phyloP scores from a whole-genome alignment of 2,113 vertebrate genomes.

The Atractosteus spatula region DNA sequence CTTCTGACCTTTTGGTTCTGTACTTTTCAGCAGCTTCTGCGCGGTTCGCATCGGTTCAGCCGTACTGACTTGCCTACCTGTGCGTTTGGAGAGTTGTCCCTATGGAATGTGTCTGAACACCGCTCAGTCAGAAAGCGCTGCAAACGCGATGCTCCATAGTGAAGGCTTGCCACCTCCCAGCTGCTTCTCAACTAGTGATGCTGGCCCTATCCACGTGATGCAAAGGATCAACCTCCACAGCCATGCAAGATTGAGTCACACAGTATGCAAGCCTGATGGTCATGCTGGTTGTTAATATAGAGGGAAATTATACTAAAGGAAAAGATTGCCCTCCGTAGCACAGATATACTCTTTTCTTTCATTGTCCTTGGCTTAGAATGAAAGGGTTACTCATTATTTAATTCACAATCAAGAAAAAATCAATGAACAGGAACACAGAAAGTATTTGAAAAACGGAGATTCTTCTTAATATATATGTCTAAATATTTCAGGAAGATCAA shows the following conservation, averaged over 20 bases:
- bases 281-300: too few species aligned
- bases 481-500: too few species aligned
- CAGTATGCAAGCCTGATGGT: slow-evolving; percentile 1
- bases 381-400: too few species aligned
- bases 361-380: too few species aligned
- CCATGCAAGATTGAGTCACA: background rate
- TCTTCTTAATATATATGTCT: too few species aligned
- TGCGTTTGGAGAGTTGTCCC: slow-evolving; percentile 26
- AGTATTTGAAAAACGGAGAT: too few species aligned
- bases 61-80: slow-evolving; percentile 42
- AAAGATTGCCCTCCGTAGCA: too few species aligned
- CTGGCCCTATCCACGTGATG: slow-evolving; percentile 46
- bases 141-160: slow-evolving; percentile 14
- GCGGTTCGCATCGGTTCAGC: background rate
- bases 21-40: background rate
- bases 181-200: slow-evolving; percentile 41
- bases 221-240: slow-evolving; percentile 36
- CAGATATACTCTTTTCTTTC: too few species aligned
- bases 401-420: too few species aligned
- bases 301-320: too few species aligned
- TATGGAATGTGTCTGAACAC: slow-evolving; percentile 4
- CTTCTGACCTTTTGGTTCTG: too few species aligned
- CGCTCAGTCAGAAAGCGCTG: slow-evolving; percentile 17
- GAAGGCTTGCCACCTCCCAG: slow-evolving; percentile 36
- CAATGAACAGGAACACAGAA: too few species aligned